Evolutionary conservation across 1,140 invertebrate species (phyloP).

Genomic region (Asobara japonica): DNA sequence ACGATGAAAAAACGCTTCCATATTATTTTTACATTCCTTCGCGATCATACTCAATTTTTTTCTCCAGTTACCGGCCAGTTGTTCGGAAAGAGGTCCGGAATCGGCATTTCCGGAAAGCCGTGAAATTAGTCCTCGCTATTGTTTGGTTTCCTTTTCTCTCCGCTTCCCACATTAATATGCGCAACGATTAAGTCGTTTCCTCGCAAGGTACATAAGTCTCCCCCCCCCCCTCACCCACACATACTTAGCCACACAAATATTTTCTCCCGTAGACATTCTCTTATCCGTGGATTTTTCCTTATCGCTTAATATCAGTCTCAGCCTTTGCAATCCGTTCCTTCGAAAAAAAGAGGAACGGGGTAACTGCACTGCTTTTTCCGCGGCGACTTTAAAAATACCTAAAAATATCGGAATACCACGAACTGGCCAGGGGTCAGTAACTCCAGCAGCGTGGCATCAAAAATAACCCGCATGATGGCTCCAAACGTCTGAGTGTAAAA

Average conservation of each 20-base stretch:
- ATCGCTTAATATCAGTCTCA: background rate
- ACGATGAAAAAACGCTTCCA: no score
- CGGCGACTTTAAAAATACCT: no score
- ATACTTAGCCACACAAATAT: background rate
- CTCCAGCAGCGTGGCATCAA: constrained; percentile 55
- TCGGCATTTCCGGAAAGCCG: constrained; percentile 50
- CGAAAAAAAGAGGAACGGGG: constrained; percentile 33
- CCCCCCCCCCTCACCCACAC: no score
- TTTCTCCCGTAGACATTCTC: background rate
- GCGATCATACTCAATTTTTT: no score
- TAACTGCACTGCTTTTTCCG: constrained; percentile 55
- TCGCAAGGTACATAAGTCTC: constrained; percentile 1
- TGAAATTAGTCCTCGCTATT: constrained; percentile 44
- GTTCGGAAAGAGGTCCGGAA: constrained; percentile 24
- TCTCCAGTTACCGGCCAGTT: constrained; percentile 32
- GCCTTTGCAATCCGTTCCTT: constrained; percentile 35
- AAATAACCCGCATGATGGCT: constrained; percentile 58
- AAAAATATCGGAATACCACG: constrained; percentile 58
- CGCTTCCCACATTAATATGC: constrained; percentile 42
- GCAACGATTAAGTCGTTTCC: constrained; percentile 41
- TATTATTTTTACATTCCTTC: no score
- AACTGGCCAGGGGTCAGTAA: constrained; percentile 66
- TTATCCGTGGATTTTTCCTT: background rate
- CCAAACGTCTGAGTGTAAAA: constrained; percentile 40
- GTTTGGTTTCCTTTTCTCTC: constrained; percentile 25